Evolutionary conservation across 2,888 invertebrate genomes (phyloP).

Genomic region (Mythimna lalbum): DNA sequence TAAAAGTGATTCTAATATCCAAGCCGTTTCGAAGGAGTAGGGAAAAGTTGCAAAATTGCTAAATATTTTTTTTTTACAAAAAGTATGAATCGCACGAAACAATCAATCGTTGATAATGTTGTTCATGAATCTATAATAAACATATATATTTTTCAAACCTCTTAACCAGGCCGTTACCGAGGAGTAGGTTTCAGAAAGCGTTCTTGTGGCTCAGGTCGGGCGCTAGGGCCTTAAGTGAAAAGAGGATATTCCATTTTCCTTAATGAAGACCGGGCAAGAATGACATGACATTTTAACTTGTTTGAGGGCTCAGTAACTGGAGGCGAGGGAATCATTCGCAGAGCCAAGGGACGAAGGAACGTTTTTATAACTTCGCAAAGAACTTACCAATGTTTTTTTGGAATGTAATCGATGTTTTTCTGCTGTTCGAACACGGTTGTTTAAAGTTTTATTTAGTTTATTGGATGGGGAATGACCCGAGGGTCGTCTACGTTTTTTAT

Average conservation of each 20-base stretch:
- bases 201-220: no score
- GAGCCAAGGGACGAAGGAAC: conserved; percentile 8
- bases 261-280: conserved; percentile 68
- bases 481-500: background rate
- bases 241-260: conserved; percentile 66
- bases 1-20: no score
- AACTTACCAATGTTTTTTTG: conserved; percentile 34
- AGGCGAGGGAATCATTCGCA: conserved; percentile 31
- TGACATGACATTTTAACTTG: conserved; percentile 63
- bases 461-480: conserved; percentile 8
- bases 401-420: conserved; percentile 39
- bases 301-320: conserved; percentile 37
- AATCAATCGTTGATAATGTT: no score
- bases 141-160: no score
- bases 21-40: no score
- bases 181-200: no score
- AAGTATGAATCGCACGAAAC: no score
- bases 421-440: conserved; percentile 4
- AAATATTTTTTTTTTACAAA: no score
- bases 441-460: conserved; percentile 38
- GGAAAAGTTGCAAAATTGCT: no score
- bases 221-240: conserved; percentile 25
- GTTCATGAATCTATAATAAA: no score
- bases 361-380: conserved; percentile 40
- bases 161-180: no score